phyloP scores from a whole-genome alignment of 1,140 invertebrate species.

The Oncopodura yosiiana region DNA sequence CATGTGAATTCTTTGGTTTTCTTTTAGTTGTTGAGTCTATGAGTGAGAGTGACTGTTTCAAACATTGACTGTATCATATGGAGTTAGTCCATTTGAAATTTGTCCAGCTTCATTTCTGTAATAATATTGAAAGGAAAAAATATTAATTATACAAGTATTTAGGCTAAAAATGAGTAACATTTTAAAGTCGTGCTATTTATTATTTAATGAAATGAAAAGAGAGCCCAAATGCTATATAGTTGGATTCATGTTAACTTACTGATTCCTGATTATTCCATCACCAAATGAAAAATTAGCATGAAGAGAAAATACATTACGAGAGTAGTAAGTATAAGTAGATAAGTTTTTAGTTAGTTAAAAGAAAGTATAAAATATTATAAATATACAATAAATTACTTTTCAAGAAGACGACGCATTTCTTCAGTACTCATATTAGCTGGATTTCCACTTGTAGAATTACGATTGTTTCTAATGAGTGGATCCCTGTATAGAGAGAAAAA shows the following conservation, averaged over 20 bases:
- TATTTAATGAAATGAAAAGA: not conserved
- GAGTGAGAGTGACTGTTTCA: constrained; percentile 46
- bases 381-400: constrained; percentile 62
- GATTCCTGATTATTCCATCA: constrained; percentile 10
- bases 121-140: no score
- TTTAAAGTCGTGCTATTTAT: no score
- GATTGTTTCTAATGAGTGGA: constrained; percentile 31
- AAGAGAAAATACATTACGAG: no score
- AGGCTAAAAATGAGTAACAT: no score
- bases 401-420: constrained; percentile 90
- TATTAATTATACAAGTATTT: no score
- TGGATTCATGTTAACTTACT: constrained; percentile 10
- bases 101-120: constrained; percentile 33
- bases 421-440: constrained; percentile 67
- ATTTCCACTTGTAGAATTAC: constrained; percentile 20
- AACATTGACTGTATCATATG: constrained; percentile 95
- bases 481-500: constrained; percentile 24
- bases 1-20: no score
- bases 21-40: no score
- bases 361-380: not conserved
- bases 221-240: not conserved
- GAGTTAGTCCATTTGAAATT: constrained; percentile 62
- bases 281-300: no score
- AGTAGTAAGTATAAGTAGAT: no score
- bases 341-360: not conserved